Evolutionary conservation across 1,140 invertebrate species (phyloP), one percentile per base, ranked within the genome.

Genomic region (Drosophila navojoa): DNA sequence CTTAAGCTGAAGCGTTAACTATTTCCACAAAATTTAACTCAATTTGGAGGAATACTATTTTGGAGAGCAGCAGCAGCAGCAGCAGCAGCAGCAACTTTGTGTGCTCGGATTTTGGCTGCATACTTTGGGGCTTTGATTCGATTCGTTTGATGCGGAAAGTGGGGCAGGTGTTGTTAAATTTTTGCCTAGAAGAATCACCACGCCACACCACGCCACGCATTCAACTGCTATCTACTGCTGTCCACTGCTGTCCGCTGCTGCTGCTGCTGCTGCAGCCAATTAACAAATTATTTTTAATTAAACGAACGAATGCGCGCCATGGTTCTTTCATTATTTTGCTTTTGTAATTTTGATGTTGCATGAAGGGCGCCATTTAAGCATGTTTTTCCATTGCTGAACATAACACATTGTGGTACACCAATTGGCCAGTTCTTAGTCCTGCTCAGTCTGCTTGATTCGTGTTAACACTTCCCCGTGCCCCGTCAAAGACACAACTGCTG

Each of bases 211-310:
- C 32, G 7, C 63, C 35, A 50, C 25, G 22, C 45, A 49, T 68
- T 68, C 64, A 69, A 53, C 13, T 62, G 66, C 58, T 19, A 19
- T 16, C 19, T 63, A 27, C 32, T 35, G 25, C 58, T 29, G 19
- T 5, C 32, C 6, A 6, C 32, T 32, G 32, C 32, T 32, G 40
- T n/a, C n/a, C n/a, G n/a, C n/a, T n/a, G n/a, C n/a, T n/a, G 29
- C 29, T 32, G 29, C 32, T 32, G 32, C 32, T 32, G 40, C 35
- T 35, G 25, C 58, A 76, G 75, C 77, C 81, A 86, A 86, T 86
- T 86, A 79, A 73, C 60, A 52, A 81, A 62, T 64, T 71, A 47
- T 68, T 69, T 85, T 78, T 81, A 81, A 85, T 85, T 82, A 81
- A 78, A 76, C 69, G 70, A 79, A 74, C 58, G 66, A 86, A 71